Evolutionary conservation across 1,140 invertebrate species (phyloP), one percentile per base, ranked within the genome.

Genomic region (Phymorhynchus buccinoides): DNA sequence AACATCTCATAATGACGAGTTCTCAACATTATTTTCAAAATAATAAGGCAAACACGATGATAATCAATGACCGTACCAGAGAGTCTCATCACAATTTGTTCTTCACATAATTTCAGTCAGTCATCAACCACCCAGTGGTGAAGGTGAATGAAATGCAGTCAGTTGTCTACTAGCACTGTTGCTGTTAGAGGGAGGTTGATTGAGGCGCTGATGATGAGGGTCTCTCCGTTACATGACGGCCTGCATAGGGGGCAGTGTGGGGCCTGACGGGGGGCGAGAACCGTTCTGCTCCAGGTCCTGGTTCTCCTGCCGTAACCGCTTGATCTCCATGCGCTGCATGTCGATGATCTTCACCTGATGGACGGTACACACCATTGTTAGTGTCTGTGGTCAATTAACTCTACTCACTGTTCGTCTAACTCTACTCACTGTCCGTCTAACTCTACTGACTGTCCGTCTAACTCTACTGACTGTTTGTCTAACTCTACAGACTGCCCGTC

Each of bases 251-350:
- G 89, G 89, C 6, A 92, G 86, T 82, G 79, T 86, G 3, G 82
- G 44, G 41, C 88, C 88, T 37, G 90, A 92, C 0, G 89, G 84
- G 1, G 90, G 89, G 41, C 92, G 80, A 37, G 87, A 88, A 56
- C 88, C 52, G 12, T 41, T n/a, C 39, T 62, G 77, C 86, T 93
- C 92, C 39, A 92, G 52, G 66, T 92, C 91, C 32, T 84, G 73
- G 9, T 91, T 87, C 73, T 92, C 86, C 35, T 85, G 86, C 79
- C 93, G 84, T 66, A 94, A 87, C 79, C 91, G 88, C 78, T 88
- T 88, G 39, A 94, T 92, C 87, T 94, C 92, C 42, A 90, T 52
- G 73, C 89, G 88, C 89, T 94, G 93, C 88, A 93, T 89, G 44
- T 93, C 92, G 84, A 94, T 91, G 14, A 91, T 90, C 86, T 93